Evolutionary conservation across 2,888 invertebrate species (phyloP).

Genomic region (Cosmorhoe ocellata): DNA sequence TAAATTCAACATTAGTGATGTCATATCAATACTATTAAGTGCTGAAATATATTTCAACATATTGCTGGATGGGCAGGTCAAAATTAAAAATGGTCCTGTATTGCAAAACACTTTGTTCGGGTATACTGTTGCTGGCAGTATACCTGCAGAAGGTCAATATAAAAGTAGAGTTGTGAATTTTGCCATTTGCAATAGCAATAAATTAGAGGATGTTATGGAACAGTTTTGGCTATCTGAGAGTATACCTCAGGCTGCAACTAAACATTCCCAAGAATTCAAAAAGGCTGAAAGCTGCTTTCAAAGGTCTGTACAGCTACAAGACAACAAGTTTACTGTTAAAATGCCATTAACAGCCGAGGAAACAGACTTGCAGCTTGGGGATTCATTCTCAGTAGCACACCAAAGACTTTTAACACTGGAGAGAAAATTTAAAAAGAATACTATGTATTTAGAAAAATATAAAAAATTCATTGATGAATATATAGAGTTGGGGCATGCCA

Average conservation of each 20-base stretch:
- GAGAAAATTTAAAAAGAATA: not conserved
- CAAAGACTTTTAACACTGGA: not conserved
- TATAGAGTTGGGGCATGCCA: not conserved
- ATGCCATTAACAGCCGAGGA: not conserved
- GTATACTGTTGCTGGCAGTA: too few species aligned
- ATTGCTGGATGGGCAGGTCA: not conserved
- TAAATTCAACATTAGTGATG: not conserved
- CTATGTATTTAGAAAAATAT: not conserved
- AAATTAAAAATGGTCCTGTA: not conserved
- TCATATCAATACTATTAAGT: slow-evolving; percentile 1
- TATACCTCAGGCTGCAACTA: not conserved
- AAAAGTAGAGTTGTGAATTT: not conserved
- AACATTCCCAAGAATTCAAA: not conserved
- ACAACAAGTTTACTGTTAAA: not conserved
- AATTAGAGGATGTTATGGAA: not conserved
- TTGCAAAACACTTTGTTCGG: too few species aligned
- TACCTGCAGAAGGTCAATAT: too few species aligned
- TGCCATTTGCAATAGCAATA: not conserved
- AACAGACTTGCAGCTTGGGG: not conserved
- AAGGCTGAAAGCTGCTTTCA: not conserved
- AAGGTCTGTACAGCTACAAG: not conserved
- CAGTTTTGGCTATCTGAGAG: not conserved
- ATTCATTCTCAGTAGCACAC: not conserved
- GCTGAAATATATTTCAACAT: slow-evolving; percentile 1
- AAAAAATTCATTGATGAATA: not conserved